Percentiles rank a stretch among this genome's conserved stretches.
phyloP scores from a whole-genome alignment of 2,113 vertebrate genomes.

The Colistium nudipinnis region DNA sequence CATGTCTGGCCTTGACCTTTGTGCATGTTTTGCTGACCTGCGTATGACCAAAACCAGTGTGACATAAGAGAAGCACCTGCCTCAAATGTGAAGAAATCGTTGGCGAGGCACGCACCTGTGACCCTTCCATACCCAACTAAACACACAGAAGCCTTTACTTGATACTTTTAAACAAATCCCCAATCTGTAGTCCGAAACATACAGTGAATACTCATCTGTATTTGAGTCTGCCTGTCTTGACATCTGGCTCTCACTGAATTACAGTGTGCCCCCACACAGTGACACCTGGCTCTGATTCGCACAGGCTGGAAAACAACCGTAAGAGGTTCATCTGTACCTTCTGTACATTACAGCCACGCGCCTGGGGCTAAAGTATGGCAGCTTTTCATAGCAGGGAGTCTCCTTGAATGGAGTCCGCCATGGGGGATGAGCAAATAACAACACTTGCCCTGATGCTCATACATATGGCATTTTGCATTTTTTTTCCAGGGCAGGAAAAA shows the following conservation, averaged over 20 bases:
- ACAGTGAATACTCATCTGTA: constrained; percentile 48
- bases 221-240: constrained; percentile 45
- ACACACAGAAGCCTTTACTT: constrained; percentile 19
- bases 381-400: constrained; percentile 43
- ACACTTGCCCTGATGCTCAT: constrained; percentile 65
- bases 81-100: constrained; percentile 17
- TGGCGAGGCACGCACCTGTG: neutral
- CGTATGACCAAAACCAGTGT: constrained; percentile 16
- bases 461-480: constrained; percentile 47
- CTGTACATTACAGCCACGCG: constrained; percentile 33
- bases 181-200: constrained; percentile 38
- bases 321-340: constrained; percentile 37
- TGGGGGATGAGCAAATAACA: constrained; percentile 53
- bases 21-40: constrained; percentile 12
- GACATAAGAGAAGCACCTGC: constrained; percentile 28
- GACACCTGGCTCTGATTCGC: constrained; percentile 33
- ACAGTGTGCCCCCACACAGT: constrained; percentile 31
- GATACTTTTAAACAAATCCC: constrained; percentile 33
- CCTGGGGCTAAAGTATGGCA: constrained; percentile 58
- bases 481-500: constrained; percentile 35
- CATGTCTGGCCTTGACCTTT: constrained; percentile 46
- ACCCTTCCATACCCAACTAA: neutral
- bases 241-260: constrained; percentile 58
- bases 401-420: constrained; percentile 41
- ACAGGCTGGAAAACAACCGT: constrained; percentile 41